Percentiles rank a stretch among this genome's conserved stretches.
These are phyloP conservation scores for Mus musculus DNA, from an alignment of 2,113 vertebrate species.

Conservation along the genomic window DNA sequence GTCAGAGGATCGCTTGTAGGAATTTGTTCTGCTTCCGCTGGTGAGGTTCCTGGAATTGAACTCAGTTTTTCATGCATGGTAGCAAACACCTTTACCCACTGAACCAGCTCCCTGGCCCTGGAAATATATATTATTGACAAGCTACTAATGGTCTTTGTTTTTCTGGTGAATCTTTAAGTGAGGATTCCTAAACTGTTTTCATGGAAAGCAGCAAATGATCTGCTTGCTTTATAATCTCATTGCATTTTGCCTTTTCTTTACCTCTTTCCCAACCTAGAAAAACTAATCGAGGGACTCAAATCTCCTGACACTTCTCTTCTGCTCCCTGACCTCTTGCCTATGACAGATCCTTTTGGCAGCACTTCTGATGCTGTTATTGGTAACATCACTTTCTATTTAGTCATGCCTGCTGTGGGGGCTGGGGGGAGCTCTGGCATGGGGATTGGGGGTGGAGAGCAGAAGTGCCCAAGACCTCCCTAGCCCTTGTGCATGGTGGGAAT, in stretches of 20 bases:
- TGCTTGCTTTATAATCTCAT: constrained; percentile 63
- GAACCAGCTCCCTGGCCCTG: not conserved
- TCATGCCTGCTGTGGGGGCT: constrained; percentile 54
- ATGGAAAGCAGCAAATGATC: constrained; percentile 16
- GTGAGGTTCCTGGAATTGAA: not conserved
- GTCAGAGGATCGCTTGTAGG: not conserved
- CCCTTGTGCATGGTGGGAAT: not conserved
- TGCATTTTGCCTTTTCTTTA: constrained; percentile 77
- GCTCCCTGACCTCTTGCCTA: constrained; percentile 94
- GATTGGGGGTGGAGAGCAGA: not conserved
- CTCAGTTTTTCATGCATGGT: not conserved
- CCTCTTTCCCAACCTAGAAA: constrained; percentile 88
- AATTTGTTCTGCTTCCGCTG: not conserved
- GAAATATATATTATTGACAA: constrained; percentile 23
- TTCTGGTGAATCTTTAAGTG: constrained; percentile 3
- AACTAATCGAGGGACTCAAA: constrained; percentile 96
- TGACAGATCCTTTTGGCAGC: constrained; percentile 93
- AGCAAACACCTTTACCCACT: not conserved
- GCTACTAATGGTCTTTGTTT: not conserved
- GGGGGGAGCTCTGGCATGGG: not conserved
- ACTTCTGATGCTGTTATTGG: constrained; percentile 89
- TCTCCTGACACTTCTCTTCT: constrained; percentile 94
- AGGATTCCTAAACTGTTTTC: constrained; percentile 38
- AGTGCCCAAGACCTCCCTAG: not conserved
- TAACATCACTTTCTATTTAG: constrained; percentile 80